Evolutionary conservation across 2,888 invertebrate genomes (phyloP).

Genomic region (Anaspis maculata): DNA sequence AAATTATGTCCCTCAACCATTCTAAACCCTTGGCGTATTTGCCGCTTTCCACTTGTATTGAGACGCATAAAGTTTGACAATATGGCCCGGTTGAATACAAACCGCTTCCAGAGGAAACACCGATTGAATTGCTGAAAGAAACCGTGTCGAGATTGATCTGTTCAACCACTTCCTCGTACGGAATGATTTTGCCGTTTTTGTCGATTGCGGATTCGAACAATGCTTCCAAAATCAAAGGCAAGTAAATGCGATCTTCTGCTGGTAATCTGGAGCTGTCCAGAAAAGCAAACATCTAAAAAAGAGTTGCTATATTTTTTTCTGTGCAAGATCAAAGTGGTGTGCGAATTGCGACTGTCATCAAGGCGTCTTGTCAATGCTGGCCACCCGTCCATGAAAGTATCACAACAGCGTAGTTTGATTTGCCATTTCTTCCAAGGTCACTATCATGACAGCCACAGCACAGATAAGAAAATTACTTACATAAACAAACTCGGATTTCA

Average conservation of each 20-base stretch:
- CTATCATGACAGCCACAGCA: background rate
- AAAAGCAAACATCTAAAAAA: conserved; percentile 58
- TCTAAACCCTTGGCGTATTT: conserved; percentile 65
- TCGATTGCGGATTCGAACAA: conserved; percentile 68
- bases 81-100: conserved; percentile 67
- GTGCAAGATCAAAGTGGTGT: background rate
- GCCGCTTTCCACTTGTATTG: conserved; percentile 65
- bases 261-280: conserved; percentile 60
- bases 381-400: too few relatives aligned
- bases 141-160: conserved; percentile 70
- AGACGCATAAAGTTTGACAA: conserved; percentile 56
- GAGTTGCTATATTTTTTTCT: background rate
- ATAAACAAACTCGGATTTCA: conserved; percentile 77
- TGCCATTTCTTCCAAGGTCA: too few relatives aligned
- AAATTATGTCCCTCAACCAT: conserved; percentile 70
- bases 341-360: conserved; percentile 1
- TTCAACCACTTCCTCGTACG: conserved; percentile 67
- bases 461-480: too few relatives aligned
- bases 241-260: conserved; percentile 55
- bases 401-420: too few relatives aligned
- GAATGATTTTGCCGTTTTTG: conserved; percentile 48
- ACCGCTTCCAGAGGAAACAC: conserved; percentile 48
- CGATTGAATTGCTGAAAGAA: conserved; percentile 52
- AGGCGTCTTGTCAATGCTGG: too few relatives aligned
- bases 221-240: conserved; percentile 67